phyloP scores from a whole-genome alignment of 2,888 invertebrate genomes.

The Ornithoptera alexandrae region DNA sequence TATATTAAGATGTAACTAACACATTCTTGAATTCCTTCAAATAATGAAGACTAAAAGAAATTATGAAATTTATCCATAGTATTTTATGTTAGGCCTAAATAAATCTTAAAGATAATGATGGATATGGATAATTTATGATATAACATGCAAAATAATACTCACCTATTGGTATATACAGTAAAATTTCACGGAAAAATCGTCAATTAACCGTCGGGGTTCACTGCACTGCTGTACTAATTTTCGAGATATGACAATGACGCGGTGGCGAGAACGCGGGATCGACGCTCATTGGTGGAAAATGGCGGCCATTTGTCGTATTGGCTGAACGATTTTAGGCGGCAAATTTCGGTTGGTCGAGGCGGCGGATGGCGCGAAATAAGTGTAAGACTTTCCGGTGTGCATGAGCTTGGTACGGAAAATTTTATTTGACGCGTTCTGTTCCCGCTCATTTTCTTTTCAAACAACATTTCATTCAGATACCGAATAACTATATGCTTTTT shows the following conservation, averaged over 20 bases:
- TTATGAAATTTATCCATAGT: conserved; percentile 43
- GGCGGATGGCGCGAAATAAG: conserved; percentile 76
- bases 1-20: conserved; percentile 31
- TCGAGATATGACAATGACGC: conserved; percentile 78
- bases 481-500: neutral
- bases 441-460: conserved; percentile 38
- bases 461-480: neutral
- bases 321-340: conserved; percentile 68
- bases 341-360: conserved; percentile 78
- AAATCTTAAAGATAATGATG: conserved; percentile 35
- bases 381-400: conserved; percentile 70
- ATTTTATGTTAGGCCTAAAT: conserved; percentile 33
- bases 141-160: conserved; percentile 46
- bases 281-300: conserved; percentile 70
- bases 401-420: conserved; percentile 71
- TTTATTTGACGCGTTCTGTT: conserved; percentile 65
- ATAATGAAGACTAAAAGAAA: conserved; percentile 40
- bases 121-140: conserved; percentile 30
- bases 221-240: conserved; percentile 78
- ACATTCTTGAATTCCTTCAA: conserved; percentile 10
- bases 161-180: conserved; percentile 60
- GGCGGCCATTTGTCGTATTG: conserved; percentile 72
- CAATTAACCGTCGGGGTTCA: conserved; percentile 77
- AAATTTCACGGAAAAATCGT: conserved; percentile 68
- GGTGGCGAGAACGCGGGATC: conserved; percentile 77